phyloP scores from a whole-genome alignment of 2,888 invertebrate species.

The Limnephilus lunatus region DNA sequence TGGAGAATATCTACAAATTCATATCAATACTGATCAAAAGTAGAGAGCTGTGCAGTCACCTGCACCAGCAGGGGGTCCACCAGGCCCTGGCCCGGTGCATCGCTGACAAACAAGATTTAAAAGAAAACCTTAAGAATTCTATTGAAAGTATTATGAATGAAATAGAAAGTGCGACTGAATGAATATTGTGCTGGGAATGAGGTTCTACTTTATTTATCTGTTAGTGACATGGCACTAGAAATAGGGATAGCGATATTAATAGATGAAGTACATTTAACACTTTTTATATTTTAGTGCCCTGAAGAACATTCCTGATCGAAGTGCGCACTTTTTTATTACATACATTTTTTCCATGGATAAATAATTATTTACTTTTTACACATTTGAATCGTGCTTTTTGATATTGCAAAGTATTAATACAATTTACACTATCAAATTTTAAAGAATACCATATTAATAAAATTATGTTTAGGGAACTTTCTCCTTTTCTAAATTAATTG shows the following conservation, averaged over 20 bases:
- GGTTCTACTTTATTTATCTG: not conserved
- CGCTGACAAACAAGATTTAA: conserved; percentile 71
- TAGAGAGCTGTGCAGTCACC: conserved; percentile 65
- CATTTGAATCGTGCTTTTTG: not conserved
- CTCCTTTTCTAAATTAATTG: not conserved
- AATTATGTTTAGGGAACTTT: not conserved
- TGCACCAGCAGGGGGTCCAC: conserved; percentile 47
- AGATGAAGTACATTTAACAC: not conserved
- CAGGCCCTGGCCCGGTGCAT: conserved; percentile 70
- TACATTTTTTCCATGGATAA: not conserved
- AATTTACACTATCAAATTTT: not conserved
- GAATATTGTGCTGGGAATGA: not conserved
- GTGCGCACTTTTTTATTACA: not conserved
- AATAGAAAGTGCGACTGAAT: not conserved
- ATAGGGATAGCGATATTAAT: not conserved
- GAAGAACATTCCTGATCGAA: not conserved
- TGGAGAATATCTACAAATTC: conserved; percentile 76
- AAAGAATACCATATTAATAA: not conserved
- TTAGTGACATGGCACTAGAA: not conserved
- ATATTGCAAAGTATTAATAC: not conserved
- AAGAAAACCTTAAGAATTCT: conserved; percentile 70
- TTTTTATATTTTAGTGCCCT: not conserved
- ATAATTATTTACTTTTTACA: not conserved
- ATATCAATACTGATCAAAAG: conserved; percentile 74
- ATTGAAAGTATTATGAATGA: conserved; percentile 65